Evolutionary conservation across 2,797 vertebrate species (phyloP).

Genomic region (Lutjanus argentimaculatus): DNA sequence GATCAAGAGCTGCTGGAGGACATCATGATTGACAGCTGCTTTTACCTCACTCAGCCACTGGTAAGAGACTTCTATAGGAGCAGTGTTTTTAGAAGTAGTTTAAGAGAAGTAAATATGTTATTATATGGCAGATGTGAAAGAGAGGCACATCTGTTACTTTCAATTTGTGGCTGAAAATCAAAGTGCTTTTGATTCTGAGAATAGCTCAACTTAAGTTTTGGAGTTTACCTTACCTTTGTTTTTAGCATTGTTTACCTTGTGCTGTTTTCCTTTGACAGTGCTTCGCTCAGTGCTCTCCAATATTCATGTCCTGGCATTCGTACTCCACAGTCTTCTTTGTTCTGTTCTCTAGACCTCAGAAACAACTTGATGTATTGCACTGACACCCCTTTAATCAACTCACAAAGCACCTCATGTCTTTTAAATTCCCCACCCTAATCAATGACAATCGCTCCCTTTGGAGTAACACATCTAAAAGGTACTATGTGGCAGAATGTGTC

Average conservation of each 20-base stretch:
- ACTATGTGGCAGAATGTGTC: conserved; percentile 35
- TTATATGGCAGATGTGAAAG: conserved; percentile 1
- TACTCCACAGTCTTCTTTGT: conserved; percentile 33
- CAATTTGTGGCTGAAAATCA: conserved; percentile 1
- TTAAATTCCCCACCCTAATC: conserved; percentile 58
- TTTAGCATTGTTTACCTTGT: conserved; percentile 24
- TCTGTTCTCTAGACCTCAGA: conserved; percentile 49
- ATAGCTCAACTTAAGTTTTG: background rate
- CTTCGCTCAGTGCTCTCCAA: conserved; percentile 13
- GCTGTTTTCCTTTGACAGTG: conserved; percentile 23
- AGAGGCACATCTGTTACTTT: background rate
- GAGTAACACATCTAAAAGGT: conserved; percentile 49
- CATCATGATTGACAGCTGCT: conserved; percentile 89
- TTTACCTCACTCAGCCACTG: conserved; percentile 85
- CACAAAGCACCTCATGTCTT: conserved; percentile 56
- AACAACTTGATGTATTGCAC: conserved; percentile 54
- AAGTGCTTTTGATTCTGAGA: conserved; percentile 4
- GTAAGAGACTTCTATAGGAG: conserved; percentile 83
- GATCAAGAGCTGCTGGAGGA: conserved; percentile 94
- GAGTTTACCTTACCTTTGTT: conserved; percentile 23
- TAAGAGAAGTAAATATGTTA: conserved; percentile 5
- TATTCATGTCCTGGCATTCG: conserved; percentile 49
- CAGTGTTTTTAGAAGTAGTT: conserved; percentile 6
- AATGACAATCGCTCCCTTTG: conserved; percentile 61
- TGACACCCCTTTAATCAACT: conserved; percentile 61